phyloP scores from a whole-genome alignment of 2,797 vertebrate genomes.

The Bradypodion ventrale region DNA sequence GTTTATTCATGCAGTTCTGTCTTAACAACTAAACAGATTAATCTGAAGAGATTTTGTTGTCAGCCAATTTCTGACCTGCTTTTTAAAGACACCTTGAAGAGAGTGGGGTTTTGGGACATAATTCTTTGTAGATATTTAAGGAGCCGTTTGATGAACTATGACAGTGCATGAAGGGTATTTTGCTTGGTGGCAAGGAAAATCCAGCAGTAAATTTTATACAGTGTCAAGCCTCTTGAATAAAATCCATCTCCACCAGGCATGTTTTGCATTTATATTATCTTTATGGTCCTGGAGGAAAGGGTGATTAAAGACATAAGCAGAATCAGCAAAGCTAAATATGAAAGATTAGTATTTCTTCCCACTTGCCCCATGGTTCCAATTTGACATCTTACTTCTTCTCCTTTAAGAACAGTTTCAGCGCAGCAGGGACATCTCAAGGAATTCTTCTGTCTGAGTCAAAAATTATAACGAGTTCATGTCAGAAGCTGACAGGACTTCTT shows the following conservation, averaged over 20 bases:
- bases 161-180: constrained; percentile 3
- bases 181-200: background rate
- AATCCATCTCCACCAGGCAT: background rate
- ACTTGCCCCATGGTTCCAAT: no score
- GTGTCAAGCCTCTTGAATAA: constrained; percentile 6
- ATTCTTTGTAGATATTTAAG: background rate
- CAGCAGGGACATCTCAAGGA: no score
- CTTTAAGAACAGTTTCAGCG: no score
- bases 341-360: background rate
- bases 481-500: no score
- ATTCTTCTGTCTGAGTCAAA: no score
- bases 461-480: no score
- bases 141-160: background rate
- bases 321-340: background rate
- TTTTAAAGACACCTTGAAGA: background rate
- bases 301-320: background rate
- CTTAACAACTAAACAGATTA: background rate
- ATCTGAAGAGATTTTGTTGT: background rate
- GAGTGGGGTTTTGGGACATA: background rate
- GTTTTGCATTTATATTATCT: constrained; percentile 39
- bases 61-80: background rate
- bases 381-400: no score
- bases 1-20: background rate
- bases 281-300: background rate
- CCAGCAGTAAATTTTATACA: constrained; percentile 1